phyloP scores from a whole-genome alignment of 1,140 invertebrate genomes.

The Notospermus geniculatus region DNA sequence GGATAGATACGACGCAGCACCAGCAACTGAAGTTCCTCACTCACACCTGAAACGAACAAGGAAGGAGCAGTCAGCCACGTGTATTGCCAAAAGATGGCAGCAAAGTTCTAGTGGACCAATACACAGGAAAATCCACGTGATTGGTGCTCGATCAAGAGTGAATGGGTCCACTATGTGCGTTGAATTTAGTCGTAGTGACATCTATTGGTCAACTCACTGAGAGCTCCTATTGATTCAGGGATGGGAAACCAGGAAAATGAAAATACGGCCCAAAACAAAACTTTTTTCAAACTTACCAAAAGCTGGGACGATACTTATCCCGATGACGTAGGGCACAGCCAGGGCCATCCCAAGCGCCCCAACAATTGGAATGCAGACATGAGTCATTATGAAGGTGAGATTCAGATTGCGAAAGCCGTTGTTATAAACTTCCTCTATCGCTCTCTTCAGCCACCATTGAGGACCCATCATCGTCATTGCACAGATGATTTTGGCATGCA shows the following conservation, averaged over 20 bases:
- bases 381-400: conserved; percentile 78
- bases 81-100: too few species aligned
- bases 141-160: too few species aligned
- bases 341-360: conserved; percentile 81
- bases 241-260: too few species aligned
- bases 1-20: conserved; percentile 90
- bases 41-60: conserved; percentile 60
- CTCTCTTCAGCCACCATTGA: conserved; percentile 86
- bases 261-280: too few species aligned
- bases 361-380: conserved; percentile 86
- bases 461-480: conserved; percentile 96
- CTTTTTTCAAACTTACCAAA: conserved; percentile 58
- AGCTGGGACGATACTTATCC: conserved; percentile 75
- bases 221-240: too few species aligned
- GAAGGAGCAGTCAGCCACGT: too few species aligned
- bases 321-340: conserved; percentile 84
- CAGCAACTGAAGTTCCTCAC: conserved; percentile 71
- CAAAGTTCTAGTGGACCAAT: too few species aligned
- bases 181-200: too few species aligned
- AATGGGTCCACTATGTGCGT: too few species aligned
- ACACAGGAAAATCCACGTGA: too few species aligned
- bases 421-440: conserved; percentile 79
- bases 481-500: conserved; percentile 98
- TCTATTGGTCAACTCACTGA: too few species aligned
- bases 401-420: conserved; percentile 93